phyloP scores from a whole-genome alignment of 2,797 vertebrate genomes.

The Thripadectes ignobilis region DNA sequence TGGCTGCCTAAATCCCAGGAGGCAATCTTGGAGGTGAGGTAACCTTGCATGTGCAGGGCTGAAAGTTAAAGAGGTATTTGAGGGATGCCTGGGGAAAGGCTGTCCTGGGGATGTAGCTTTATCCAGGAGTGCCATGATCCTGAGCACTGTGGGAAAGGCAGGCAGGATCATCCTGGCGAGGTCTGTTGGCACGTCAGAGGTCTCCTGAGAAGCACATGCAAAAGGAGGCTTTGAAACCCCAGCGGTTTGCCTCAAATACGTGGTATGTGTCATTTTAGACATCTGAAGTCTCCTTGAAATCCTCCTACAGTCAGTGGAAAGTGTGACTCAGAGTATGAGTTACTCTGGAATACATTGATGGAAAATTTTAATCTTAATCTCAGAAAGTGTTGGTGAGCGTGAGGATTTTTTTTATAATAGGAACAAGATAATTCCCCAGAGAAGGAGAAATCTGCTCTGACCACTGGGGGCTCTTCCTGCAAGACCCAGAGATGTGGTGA shows the following conservation, averaged over 20 bases:
- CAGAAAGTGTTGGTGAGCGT: neutral
- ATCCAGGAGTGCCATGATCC: neutral
- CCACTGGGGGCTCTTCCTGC: neutral
- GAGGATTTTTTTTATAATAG: neutral
- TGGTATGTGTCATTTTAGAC: neutral
- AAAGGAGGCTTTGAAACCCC: neutral
- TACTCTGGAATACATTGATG: neutral
- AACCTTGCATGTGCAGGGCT: neutral
- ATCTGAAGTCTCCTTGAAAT: conserved; percentile 10
- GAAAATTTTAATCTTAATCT: neutral
- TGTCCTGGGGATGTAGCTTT: neutral
- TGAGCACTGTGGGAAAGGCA: neutral
- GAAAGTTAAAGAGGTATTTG: neutral
- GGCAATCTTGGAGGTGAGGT: neutral
- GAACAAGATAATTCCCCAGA: neutral
- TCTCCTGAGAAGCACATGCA: neutral
- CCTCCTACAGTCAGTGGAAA: neutral
- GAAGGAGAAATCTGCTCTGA: neutral
- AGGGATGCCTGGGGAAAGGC: neutral
- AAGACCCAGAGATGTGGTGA: neutral
- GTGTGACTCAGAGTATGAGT: neutral
- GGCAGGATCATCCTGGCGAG: neutral
- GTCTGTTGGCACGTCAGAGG: neutral
- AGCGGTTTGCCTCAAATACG: neutral
- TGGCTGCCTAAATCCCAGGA: conserved; percentile 30